phyloP scores from a whole-genome alignment of 1,140 invertebrate species.

The Drosophila seguyi region DNA sequence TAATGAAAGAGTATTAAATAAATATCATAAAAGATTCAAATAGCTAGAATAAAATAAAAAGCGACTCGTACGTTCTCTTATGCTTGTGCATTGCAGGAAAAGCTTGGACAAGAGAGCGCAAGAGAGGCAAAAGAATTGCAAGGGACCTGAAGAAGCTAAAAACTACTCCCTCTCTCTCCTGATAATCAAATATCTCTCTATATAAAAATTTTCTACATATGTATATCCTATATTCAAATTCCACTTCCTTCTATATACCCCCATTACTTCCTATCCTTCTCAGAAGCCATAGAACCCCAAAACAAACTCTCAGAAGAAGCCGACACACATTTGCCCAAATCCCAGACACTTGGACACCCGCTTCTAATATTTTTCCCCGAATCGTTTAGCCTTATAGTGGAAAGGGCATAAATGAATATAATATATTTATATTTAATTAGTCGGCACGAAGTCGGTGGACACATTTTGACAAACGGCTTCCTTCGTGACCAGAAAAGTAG shows the following conservation, averaged over 20 bases:
- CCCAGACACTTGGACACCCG: constrained; percentile 55
- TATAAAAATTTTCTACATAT: background rate
- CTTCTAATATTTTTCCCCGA: constrained; percentile 48
- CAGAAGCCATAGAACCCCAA: background rate
- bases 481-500: constrained; percentile 58
- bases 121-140: too few species aligned
- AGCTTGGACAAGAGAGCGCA: background rate
- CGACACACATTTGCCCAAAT: constrained; percentile 21
- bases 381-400: constrained; percentile 32
- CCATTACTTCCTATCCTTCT: background rate
- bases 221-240: background rate
- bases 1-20: too few species aligned
- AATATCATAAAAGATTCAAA: too few species aligned
- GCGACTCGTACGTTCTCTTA: too few species aligned
- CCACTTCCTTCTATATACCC: constrained; percentile 1
- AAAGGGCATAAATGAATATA: constrained; percentile 17
- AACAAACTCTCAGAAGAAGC: constrained; percentile 16
- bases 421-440: constrained; percentile 74
- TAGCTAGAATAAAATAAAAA: too few species aligned
- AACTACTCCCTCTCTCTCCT: background rate
- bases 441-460: constrained; percentile 66
- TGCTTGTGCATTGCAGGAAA: background rate
- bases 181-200: background rate
- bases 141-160: background rate
- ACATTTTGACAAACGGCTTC: constrained; percentile 74